Conservation (phyloP, 2,888 invertebrate genomes). For the Caenorhabditis drosophilae region DNA sequence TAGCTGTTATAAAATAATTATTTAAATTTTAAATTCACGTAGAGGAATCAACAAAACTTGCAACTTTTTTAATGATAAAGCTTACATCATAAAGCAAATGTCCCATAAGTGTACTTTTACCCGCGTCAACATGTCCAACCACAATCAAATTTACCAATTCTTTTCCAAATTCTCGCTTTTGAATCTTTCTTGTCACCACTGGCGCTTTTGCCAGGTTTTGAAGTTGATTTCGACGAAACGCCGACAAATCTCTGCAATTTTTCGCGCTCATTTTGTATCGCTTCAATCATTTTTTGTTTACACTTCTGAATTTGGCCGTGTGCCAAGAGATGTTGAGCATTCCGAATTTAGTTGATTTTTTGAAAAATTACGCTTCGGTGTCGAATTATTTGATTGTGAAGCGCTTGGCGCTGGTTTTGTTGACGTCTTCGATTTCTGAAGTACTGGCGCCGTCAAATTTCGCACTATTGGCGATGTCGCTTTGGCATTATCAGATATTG, state of each 20-base stretch:
- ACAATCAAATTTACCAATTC: constrained; percentile 67
- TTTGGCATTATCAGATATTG: too few relatives aligned
- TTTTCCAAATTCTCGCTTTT: constrained; percentile 36
- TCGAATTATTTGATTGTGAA: constrained; percentile 11
- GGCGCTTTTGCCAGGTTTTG: constrained; percentile 40
- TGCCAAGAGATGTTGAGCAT: background rate
- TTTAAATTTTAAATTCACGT: too few relatives aligned
- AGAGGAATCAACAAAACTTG: too few relatives aligned
- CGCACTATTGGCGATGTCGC: constrained; percentile 12
- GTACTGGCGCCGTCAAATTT: constrained; percentile 19
- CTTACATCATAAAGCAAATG: constrained; percentile 79
- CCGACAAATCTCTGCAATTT: constrained; percentile 18
- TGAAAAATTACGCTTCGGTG: constrained; percentile 7
- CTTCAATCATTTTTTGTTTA: too few relatives aligned
- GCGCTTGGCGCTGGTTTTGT: constrained; percentile 13
- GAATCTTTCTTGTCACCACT: constrained; percentile 31
- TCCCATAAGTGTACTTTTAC: constrained; percentile 96
- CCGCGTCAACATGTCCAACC: constrained; percentile 91
- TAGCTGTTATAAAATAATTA: constrained; percentile 55
- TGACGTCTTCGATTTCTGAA: constrained; percentile 12
- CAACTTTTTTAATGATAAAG: background rate
- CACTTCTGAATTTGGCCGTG: constrained; percentile 22
- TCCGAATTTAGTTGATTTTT: background rate
- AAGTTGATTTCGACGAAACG: constrained; percentile 46
- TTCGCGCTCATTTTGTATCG: too few relatives aligned